phyloP scores from a whole-genome alignment of 2,888 invertebrate genomes.

The Andrena camellia region DNA sequence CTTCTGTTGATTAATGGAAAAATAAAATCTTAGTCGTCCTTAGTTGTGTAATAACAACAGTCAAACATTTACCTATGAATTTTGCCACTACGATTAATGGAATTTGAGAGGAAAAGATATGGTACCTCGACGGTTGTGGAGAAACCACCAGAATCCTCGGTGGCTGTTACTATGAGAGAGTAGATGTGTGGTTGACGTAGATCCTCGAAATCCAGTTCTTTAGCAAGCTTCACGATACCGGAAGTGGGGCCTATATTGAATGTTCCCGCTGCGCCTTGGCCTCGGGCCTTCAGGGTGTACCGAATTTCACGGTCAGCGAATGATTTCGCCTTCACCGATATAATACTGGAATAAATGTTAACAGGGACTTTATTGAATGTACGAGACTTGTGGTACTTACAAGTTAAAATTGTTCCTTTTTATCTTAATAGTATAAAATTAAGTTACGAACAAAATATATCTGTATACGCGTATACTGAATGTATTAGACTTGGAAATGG shows the following conservation, averaged over 20 bases:
- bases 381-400: not conserved
- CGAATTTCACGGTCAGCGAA: constrained; percentile 98
- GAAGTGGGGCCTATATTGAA: constrained; percentile 98
- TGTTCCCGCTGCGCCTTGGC: constrained; percentile 95
- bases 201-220: constrained; percentile 98
- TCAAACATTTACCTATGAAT: not conserved
- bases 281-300: constrained; percentile 97
- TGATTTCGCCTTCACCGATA: constrained; percentile 98
- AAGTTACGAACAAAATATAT: too few species aligned
- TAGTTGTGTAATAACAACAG: not conserved
- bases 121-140: constrained; percentile 96
- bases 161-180: constrained; percentile 96
- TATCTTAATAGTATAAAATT: too few species aligned
- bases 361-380: not conserved
- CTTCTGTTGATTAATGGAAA: too few species aligned
- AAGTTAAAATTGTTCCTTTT: too few species aligned
- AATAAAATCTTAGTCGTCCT: not conserved
- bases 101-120: not conserved
- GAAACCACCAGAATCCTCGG: constrained; percentile 98
- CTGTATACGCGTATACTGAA: too few species aligned
- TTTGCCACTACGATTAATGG: not conserved
- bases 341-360: constrained; percentile 89
- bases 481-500: too few species aligned
- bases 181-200: constrained; percentile 97
- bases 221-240: constrained; percentile 97